Conservation (phyloP, 1,140 invertebrate genomes). For the Yoshiicerus persimilis region DNA sequence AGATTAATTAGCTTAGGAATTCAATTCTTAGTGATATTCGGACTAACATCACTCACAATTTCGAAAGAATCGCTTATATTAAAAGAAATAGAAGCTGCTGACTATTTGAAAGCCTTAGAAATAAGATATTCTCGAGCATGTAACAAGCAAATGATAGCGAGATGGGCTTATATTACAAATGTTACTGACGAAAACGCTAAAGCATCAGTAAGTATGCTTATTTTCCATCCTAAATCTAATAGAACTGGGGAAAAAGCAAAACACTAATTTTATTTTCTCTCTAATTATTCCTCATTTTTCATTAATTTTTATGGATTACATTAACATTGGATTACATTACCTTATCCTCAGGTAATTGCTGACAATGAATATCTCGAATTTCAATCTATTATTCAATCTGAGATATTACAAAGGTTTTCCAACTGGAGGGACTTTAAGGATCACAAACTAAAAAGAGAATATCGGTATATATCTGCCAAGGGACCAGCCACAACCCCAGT, state of each 20-base stretch:
- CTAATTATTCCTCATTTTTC: no score
- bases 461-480: background rate
- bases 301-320: no score
- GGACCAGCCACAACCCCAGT: background rate
- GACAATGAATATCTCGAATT: no score
- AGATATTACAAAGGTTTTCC: no score
- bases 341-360: no score
- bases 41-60: background rate
- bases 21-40: background rate
- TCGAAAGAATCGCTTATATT: background rate
- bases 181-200: conserved; percentile 38
- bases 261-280: no score
- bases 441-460: background rate
- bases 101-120: conserved; percentile 30
- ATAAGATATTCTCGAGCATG: conserved; percentile 38
- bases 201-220: conserved; percentile 32
- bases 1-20: background rate
- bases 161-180: conserved; percentile 48
- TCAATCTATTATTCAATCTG: no score
- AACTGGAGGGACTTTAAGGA: no score
- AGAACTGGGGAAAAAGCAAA: no score
- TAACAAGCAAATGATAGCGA: conserved; percentile 32
- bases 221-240: background rate
- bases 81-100: background rate
- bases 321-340: no score